Conservation (phyloP, 1,140 invertebrate species). For the Orius insidiosus region DNA sequence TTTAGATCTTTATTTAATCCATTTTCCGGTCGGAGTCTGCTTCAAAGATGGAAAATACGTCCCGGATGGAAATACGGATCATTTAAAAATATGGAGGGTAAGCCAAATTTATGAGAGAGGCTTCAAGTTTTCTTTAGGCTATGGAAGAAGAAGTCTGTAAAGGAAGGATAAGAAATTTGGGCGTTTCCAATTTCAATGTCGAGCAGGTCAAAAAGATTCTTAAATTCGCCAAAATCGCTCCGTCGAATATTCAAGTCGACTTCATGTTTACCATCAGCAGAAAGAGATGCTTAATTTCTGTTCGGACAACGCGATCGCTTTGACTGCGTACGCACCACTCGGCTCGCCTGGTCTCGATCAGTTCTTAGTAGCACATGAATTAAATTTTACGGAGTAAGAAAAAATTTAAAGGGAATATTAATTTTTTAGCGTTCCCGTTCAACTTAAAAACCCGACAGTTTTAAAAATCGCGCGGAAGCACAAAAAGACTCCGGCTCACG, state of each 20-base stretch:
- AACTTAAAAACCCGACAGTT: constrained; percentile 43
- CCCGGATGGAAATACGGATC: neutral
- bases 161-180: constrained; percentile 22
- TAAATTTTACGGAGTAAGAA: constrained; percentile 1
- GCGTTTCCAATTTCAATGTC: constrained; percentile 26
- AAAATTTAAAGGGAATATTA: no score
- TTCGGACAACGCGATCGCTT: constrained; percentile 42
- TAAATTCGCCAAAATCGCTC: constrained; percentile 17
- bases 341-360: constrained; percentile 35
- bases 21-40: constrained; percentile 44
- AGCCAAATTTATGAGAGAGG: neutral
- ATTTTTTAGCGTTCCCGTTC: neutral
- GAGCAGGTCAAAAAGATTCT: constrained; percentile 22
- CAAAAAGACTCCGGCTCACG: constrained; percentile 53
- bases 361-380: neutral
- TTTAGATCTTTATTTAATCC: constrained; percentile 54
- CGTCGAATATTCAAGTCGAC: constrained; percentile 40
- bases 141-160: constrained; percentile 23
- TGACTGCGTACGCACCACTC: constrained; percentile 71
- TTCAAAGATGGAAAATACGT: constrained; percentile 22
- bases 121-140: constrained; percentile 17
- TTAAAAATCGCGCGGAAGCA: constrained; percentile 45
- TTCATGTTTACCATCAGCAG: constrained; percentile 72
- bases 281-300: constrained; percentile 55
- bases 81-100: constrained; percentile 5